phyloP scores from a whole-genome alignment of 2,113 vertebrate genomes.

The Sphaerodactylus townsendi region DNA sequence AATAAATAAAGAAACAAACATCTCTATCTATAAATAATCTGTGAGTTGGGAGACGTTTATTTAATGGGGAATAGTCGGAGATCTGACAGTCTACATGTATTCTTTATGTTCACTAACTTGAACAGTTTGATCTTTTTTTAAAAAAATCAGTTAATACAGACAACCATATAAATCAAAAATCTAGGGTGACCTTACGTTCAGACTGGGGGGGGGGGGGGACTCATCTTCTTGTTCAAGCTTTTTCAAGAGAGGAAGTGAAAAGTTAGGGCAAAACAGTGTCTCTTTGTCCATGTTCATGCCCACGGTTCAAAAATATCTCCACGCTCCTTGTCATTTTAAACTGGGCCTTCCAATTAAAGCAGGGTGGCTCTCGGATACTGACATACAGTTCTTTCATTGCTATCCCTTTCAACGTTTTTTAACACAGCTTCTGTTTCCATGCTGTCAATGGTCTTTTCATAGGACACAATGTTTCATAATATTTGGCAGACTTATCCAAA shows the following conservation, averaged over 20 bases:
- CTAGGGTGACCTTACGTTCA: background rate
- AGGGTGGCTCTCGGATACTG: conserved; percentile 57
- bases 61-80: background rate
- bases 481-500: conserved; percentile 75
- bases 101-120: background rate
- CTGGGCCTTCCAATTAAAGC: conserved; percentile 58
- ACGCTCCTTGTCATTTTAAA: conserved; percentile 58
- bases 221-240: conserved; percentile 34
- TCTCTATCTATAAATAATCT: background rate
- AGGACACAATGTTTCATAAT: conserved; percentile 76
- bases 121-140: conserved; percentile 21
- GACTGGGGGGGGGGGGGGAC: background rate
- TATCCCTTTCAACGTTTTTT: conserved; percentile 64
- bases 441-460: conserved; percentile 79
- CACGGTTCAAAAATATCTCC: conserved; percentile 52
- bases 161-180: conserved; percentile 16
- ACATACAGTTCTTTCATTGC: conserved; percentile 66
- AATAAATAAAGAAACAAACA: background rate
- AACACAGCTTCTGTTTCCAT: conserved; percentile 71
- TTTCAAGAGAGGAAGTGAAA: conserved; percentile 48
- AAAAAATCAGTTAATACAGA: background rate
- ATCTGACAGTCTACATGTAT: background rate
- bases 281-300: conserved; percentile 45
- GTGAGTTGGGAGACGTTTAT: background rate
- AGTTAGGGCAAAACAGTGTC: conserved; percentile 33